Percentiles rank a stretch among this genome's conserved stretches.
Conservation (phyloP, 30 jellyfish, hydroid and myxozoan species). For the Aurelia sp. region DNA sequence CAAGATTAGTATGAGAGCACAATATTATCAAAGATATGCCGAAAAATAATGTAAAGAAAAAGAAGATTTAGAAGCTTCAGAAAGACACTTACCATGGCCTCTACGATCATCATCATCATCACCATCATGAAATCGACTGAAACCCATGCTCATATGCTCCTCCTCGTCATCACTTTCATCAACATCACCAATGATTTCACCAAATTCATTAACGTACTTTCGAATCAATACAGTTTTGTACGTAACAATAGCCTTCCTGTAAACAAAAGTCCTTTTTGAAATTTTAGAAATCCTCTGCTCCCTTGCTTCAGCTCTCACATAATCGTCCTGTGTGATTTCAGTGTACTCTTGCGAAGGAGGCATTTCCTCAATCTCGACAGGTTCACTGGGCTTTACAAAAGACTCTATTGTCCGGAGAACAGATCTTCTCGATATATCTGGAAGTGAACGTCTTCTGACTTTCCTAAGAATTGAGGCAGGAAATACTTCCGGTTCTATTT, state of each 20-base stretch:
- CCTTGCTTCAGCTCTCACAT: slow-evolving; percentile 18
- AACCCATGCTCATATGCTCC: slow-evolving; percentile 20
- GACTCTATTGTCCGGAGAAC: not conserved
- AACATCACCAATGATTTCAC: slow-evolving; percentile 34
- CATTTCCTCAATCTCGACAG: not conserved
- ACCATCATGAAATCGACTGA: slow-evolving; percentile 30
- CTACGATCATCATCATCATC: slow-evolving; percentile 32
- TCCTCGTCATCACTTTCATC: slow-evolving; percentile 31
- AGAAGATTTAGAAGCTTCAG: too few relatives aligned
- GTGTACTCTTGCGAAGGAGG: slow-evolving; percentile 19
- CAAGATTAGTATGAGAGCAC: too few relatives aligned
- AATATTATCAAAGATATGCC: too few relatives aligned
- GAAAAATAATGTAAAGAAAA: too few relatives aligned
- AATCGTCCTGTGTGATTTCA: slow-evolving; percentile 19
- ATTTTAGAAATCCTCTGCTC: slow-evolving; percentile 31
- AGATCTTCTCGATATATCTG: not conserved
- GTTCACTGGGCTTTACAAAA: not conserved
- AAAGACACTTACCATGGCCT: not conserved
- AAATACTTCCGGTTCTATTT: not conserved
- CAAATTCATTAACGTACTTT: slow-evolving; percentile 50
- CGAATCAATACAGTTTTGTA: slow-evolving; percentile 64
- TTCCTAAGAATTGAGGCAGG: slow-evolving; percentile 7
- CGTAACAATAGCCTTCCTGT: slow-evolving; percentile 54
- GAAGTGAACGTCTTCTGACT: slow-evolving; percentile 16
- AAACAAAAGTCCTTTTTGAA: slow-evolving; percentile 53